Conservation (phyloP, 2,113 vertebrate species). For the Columba livia region DNA sequence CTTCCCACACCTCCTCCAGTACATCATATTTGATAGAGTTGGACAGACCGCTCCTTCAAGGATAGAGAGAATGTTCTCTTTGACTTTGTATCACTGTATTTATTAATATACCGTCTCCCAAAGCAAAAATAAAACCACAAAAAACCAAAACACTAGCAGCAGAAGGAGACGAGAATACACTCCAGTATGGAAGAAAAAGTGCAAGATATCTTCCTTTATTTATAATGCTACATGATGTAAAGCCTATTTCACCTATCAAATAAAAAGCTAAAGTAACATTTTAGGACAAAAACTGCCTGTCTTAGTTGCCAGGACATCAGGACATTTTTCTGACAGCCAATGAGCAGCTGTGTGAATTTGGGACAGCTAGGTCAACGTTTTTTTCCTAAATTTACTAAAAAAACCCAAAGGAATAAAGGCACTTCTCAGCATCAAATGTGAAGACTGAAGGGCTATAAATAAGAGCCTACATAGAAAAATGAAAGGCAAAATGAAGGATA, state of each 20-base stretch:
- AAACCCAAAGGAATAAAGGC: background rate
- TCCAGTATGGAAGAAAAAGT: background rate
- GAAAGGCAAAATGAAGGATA: background rate
- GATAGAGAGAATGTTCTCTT: background rate
- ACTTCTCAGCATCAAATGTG: background rate
- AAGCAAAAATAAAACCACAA: background rate
- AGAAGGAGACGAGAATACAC: background rate
- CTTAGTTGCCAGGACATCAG: background rate
- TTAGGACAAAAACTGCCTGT: background rate
- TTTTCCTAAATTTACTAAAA: background rate
- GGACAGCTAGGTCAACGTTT: background rate
- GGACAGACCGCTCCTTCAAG: background rate
- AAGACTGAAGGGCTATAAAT: background rate
- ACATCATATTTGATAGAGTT: accelerated
- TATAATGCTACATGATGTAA: background rate
- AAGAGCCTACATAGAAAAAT: background rate
- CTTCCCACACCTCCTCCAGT: background rate
- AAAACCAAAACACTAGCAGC: background rate
- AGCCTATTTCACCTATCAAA: background rate
- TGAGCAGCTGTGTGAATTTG: background rate
- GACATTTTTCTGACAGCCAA: background rate
- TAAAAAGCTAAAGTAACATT: background rate
- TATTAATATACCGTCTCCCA: background rate
- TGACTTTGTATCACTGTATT: background rate
- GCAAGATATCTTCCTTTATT: background rate